Evolutionary conservation across 2,888 invertebrate genomes (phyloP), one percentile per base, ranked within the genome.

Genomic region (Dolichopus griseipennis): DNA sequence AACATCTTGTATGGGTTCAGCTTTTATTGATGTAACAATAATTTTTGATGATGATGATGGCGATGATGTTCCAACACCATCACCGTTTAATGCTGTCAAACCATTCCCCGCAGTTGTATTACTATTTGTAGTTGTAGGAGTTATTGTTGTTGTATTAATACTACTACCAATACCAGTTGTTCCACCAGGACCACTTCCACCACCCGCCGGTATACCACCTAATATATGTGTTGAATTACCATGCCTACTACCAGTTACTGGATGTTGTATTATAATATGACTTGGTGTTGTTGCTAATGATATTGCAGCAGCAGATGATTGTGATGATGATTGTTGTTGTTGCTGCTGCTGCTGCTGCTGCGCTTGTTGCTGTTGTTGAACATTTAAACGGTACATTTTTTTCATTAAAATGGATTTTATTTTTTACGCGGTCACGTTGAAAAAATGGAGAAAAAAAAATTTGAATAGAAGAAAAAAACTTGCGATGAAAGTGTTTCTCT

Each of bases 1-100:
- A 70, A 76, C 75, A 74, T 78, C 79, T 72, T 78, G 78, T 73
- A 78, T 77, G 69, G 79, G 80, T 75, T 79, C 82, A 67, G 78
- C 74, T 77, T 81, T 82, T 73, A 81, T 80, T 75, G 77, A 76
- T 75, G 76, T 77, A 69, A 78, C 75, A 73, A 80, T 52, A 15
- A 52, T 52, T 52, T 52, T 52, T 18, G 52, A 52, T 52, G 52
- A 52, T 52, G 8, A 15, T 52, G 52, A 52, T 43, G 43, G 12
- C 12, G 43, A 43, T 43, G 43, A 43, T 43, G 43, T 43, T 9
- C 10, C 12, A 43, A 9, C 9, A 34, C 9, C 9, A 34, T 37
- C 37, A 37, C 37, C 37, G 12, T 37, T 37, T 27, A 12, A 5
- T 37, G 37, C 8, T 2, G 12, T 37, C 10, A 37, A 10, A 37